Evolutionary conservation across 1,140 invertebrate genomes (phyloP).

Genomic region (Probaryconus sp.): DNA sequence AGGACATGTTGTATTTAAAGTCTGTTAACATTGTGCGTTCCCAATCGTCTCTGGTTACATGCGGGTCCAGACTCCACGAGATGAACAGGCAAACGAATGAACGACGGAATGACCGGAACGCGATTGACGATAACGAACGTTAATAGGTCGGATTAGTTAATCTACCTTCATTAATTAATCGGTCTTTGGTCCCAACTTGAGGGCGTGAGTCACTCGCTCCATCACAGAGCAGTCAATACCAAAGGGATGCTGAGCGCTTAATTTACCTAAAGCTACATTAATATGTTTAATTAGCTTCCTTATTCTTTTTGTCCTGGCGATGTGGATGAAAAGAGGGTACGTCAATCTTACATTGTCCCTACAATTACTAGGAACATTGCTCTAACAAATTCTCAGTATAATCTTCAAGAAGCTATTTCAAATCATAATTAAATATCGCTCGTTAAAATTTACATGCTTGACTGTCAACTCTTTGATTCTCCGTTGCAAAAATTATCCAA

Average conservation of each 20-base stretch:
- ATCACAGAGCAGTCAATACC: conserved; percentile 47
- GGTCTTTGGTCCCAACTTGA: conserved; percentile 63
- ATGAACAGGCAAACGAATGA: conserved; percentile 47
- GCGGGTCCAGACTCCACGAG: conserved; percentile 53
- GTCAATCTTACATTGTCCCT: conserved; percentile 51
- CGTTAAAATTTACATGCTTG: conserved; percentile 34
- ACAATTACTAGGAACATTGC: conserved; percentile 32
- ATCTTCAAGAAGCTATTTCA: conserved; percentile 18
- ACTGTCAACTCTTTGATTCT: conserved; percentile 20
- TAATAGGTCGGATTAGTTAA: conserved; percentile 74
- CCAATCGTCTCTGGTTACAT: conserved; percentile 72
- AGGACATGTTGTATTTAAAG: no score
- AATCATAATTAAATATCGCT: conserved; percentile 32
- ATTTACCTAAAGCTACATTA: conserved; percentile 62
- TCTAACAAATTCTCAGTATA: conserved; percentile 39
- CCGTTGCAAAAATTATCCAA: no score
- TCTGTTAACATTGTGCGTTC: conserved; percentile 55
- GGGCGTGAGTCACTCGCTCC: conserved; percentile 39
- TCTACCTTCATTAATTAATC: conserved; percentile 74
- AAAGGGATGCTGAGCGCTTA: conserved; percentile 51
- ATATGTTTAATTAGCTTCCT: conserved; percentile 59
- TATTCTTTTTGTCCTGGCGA: conserved; percentile 44
- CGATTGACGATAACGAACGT: conserved; percentile 75
- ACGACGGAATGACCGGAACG: conserved; percentile 59
- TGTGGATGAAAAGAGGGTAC: conserved; percentile 32